Conservation (phyloP, 1,140 invertebrate genomes). For the Meloidogyne floridensis region DNA sequence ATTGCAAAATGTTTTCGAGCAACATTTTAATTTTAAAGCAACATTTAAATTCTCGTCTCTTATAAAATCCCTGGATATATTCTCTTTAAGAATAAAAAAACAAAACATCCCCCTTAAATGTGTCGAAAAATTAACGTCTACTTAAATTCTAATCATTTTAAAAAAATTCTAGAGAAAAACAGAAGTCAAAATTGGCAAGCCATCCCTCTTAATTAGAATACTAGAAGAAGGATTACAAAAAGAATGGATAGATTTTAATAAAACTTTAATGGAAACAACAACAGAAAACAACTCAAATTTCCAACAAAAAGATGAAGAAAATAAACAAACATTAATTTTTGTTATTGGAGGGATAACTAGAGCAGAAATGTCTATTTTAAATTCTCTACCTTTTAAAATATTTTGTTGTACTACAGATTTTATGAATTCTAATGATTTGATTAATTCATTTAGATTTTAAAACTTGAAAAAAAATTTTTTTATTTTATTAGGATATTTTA, state of each 20-base stretch:
- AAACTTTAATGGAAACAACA: constrained; percentile 8
- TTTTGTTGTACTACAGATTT: constrained; percentile 34
- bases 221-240: constrained; percentile 48
- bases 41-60: no score
- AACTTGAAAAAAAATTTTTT: no score
- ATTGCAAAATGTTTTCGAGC: not conserved
- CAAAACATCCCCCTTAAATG: no score
- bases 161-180: constrained; percentile 7
- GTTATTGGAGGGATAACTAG: constrained; percentile 52
- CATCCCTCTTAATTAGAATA: constrained; percentile 45
- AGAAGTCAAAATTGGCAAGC: constrained; percentile 36
- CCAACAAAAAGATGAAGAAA: not conserved
- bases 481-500: no score
- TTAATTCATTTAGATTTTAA: constrained; percentile 35
- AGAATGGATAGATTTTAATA: constrained; percentile 49
- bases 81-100: no score
- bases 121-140: not conserved
- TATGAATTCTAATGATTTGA: constrained; percentile 37
- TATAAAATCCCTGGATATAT: no score
- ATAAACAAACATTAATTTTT: constrained; percentile 34
- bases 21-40: no score
- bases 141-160: not conserved
- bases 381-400: constrained; percentile 24
- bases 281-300: no score
- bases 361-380: constrained; percentile 45